Evolutionary conservation across 2,888 invertebrate species (phyloP).

Genomic region (Sycophila texana): DNA sequence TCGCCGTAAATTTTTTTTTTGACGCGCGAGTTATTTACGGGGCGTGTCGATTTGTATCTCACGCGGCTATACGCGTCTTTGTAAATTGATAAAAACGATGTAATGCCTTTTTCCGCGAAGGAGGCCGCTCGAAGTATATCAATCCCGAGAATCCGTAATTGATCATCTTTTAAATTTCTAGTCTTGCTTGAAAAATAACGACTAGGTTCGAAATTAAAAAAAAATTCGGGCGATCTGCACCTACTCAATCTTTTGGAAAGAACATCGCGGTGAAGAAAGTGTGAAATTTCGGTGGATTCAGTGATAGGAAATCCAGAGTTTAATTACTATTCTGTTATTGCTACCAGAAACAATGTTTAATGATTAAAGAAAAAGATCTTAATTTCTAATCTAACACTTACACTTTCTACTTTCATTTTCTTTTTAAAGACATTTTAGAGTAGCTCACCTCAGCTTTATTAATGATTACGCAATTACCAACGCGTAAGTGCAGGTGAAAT

Average conservation of each 20-base stretch:
- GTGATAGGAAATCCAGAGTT: no score
- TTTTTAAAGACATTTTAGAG: conserved; percentile 12
- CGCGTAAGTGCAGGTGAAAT: neutral
- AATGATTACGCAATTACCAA: conserved; percentile 22
- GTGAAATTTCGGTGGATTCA: no score
- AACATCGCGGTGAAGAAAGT: no score
- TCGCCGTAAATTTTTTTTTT: conserved; percentile 40
- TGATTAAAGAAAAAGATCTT: no score
- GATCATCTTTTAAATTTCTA: no score
- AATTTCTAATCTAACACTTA: conserved; percentile 19
- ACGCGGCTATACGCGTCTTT: conserved; percentile 21
- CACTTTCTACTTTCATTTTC: conserved; percentile 51
- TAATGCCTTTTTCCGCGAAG: neutral
- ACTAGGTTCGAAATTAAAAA: no score
- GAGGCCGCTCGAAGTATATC: neutral
- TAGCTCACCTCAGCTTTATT: conserved; percentile 12
- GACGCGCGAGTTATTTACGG: conserved; percentile 20
- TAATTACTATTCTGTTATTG: no score
- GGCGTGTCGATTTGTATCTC: conserved; percentile 23
- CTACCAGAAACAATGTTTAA: no score
- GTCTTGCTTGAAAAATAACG: no score
- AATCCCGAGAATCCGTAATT: neutral
- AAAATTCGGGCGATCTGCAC: no score
- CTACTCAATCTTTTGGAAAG: no score
- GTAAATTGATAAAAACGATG: neutral